These are phyloP conservation scores for Drosophila greeni DNA, from an alignment of 2,888 invertebrate genomes.

Conservation along the genomic window DNA sequence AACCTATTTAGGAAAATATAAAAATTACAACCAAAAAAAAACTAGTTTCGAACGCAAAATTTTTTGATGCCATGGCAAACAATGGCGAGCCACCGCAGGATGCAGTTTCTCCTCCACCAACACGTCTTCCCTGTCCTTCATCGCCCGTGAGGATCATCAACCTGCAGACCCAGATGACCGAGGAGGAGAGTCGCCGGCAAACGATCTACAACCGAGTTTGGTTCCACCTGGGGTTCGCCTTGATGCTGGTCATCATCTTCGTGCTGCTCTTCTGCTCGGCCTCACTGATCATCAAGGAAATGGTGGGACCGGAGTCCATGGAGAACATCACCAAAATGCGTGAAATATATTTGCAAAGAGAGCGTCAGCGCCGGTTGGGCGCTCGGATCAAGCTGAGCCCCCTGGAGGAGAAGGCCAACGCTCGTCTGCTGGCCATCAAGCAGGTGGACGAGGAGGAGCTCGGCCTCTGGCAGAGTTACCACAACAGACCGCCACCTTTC, in stretches of 20 bases:
- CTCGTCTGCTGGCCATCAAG: slow-evolving; percentile 81
- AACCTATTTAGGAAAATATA: not conserved
- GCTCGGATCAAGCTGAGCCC: slow-evolving; percentile 73
- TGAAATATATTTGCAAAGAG: slow-evolving; percentile 3
- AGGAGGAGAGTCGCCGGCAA: slow-evolving; percentile 3
- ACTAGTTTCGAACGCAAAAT: slow-evolving; percentile 1
- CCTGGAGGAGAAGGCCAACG: slow-evolving; percentile 78
- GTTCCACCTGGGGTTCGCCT: slow-evolving; percentile 44
- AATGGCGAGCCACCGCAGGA: not conserved
- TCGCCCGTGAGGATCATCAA: slow-evolving; percentile 2
- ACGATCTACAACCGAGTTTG: slow-evolving; percentile 28
- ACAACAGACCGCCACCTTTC: slow-evolving; percentile 39
- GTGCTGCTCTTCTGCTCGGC: slow-evolving; percentile 32
- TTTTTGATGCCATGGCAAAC: not conserved
- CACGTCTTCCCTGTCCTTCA: not conserved
- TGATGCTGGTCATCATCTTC: slow-evolving; percentile 38
- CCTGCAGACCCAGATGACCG: not conserved
- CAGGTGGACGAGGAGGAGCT: slow-evolving; percentile 80
- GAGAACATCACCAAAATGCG: slow-evolving; percentile 31
- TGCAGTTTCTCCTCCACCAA: not conserved
- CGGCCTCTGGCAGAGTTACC: slow-evolving; percentile 39
- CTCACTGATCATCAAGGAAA: slow-evolving; percentile 17
- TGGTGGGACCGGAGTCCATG: slow-evolving; percentile 23
- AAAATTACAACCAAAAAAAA: not conserved
- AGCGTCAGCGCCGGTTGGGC: slow-evolving; percentile 45